Conservation (phyloP, 2,113 vertebrate species). For the human (Homo sapiens) region GRCh38 chr5:142425001-142425500, state of each 20-base stretch:
- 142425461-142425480: neutral
- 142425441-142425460: neutral
- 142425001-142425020: too few relatives aligned
- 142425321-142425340: neutral
- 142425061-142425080: too few relatives aligned
- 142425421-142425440: neutral
- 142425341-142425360: neutral
- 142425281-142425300: neutral
- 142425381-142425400: neutral
- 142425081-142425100: too few relatives aligned
- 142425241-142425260: neutral
- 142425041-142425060: too few relatives aligned
- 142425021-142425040: too few relatives aligned
- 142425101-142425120: too few relatives aligned
- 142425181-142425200: neutral
- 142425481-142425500: neutral
- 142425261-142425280: neutral
- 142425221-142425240: neutral
- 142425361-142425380: neutral
- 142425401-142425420: neutral
- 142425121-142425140: too few relatives aligned
- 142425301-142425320: neutral
- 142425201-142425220: neutral
- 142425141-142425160: neutral
- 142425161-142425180: neutral